These are phyloP conservation scores for Brachyptera putata DNA, from an alignment of 2,888 invertebrate species.

Conservation along the genomic window DNA sequence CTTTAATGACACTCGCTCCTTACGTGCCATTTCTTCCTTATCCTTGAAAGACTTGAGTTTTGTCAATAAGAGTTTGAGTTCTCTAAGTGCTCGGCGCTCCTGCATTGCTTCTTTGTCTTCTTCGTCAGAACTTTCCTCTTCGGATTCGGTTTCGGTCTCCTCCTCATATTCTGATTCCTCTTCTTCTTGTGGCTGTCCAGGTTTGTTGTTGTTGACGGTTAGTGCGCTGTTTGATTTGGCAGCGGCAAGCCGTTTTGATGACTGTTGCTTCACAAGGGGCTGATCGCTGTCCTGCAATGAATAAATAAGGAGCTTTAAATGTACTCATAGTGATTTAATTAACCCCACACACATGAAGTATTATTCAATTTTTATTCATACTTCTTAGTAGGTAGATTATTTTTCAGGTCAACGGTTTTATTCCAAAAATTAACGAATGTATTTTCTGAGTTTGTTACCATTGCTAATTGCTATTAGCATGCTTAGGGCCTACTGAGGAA, in stretches of 20 bases:
- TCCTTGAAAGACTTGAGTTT: constrained; percentile 44
- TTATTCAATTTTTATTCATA: too few relatives aligned
- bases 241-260: constrained; percentile 36
- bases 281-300: constrained; percentile 1
- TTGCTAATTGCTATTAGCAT: too few relatives aligned
- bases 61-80: constrained; percentile 61
- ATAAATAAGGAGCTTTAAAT: background rate
- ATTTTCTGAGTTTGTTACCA: too few relatives aligned
- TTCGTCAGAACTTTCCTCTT: constrained; percentile 54
- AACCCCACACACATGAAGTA: too few relatives aligned
- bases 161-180: constrained; percentile 60
- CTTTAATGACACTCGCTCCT: constrained; percentile 72
- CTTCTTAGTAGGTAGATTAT: too few relatives aligned
- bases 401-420: too few relatives aligned
- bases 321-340: too few relatives aligned
- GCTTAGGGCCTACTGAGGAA: too few relatives aligned
- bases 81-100: constrained; percentile 56
- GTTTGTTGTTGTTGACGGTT: constrained; percentile 20
- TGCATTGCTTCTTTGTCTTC: constrained; percentile 43
- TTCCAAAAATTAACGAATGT: too few relatives aligned
- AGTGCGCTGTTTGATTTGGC: constrained; percentile 35
- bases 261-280: constrained; percentile 37
- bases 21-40: constrained; percentile 53
- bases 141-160: constrained; percentile 58
- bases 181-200: constrained; percentile 40